Evolutionary conservation across 2,113 vertebrate genomes (phyloP).

Genomic region (Grammomys surdaster): DNA sequence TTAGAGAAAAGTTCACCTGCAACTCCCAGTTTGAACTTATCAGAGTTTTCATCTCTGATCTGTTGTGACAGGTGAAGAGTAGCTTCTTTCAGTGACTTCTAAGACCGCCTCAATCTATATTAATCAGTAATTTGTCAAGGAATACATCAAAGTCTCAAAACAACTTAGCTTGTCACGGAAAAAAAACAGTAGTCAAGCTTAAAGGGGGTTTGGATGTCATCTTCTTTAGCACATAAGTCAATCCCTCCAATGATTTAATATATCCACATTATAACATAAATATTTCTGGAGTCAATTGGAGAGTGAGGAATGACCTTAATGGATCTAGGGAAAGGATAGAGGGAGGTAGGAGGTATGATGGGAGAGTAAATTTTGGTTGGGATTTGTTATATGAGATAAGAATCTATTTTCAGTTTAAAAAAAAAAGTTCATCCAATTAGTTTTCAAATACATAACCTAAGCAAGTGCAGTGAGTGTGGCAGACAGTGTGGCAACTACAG

Average conservation of each 20-base stretch:
- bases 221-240: not conserved
- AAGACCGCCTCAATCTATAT: constrained; percentile 81
- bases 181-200: not conserved
- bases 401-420: not conserved
- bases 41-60: constrained; percentile 80
- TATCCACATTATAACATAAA: not conserved
- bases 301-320: constrained; percentile 49
- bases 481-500: not conserved
- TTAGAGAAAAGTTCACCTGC: constrained; percentile 79
- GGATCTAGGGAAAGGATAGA: not conserved
- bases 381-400: not conserved
- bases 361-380: not conserved
- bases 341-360: too few species aligned
- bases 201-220: not conserved
- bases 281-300: constrained; percentile 60
- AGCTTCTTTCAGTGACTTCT: constrained; percentile 78
- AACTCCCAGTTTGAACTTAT: constrained; percentile 78
- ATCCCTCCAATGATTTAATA: not conserved
- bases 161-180: constrained; percentile 78
- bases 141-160: constrained; percentile 83
- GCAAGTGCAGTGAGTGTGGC: not conserved
- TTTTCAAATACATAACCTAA: not conserved
- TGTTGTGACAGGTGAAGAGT: constrained; percentile 84
- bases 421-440: not conserved
- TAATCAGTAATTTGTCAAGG: constrained; percentile 78